Evolutionary conservation across 2,888 invertebrate species (phyloP), one percentile per base, ranked within the genome.

Genomic region (Apamea crenata): DNA sequence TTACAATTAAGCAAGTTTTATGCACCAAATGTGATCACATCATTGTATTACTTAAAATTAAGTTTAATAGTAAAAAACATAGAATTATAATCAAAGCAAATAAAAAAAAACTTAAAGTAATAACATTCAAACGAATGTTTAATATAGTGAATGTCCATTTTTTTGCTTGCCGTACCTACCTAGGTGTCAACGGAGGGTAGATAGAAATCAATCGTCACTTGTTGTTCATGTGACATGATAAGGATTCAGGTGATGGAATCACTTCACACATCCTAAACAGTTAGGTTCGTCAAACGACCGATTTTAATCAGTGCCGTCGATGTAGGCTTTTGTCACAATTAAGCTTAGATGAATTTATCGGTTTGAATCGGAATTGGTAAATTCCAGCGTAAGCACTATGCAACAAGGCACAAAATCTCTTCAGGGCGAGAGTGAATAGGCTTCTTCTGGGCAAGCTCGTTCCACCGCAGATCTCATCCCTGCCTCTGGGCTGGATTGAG

Each of bases 171-270:
- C 21, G 29, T 56, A 71, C 65, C 2, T 47, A n/a, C 25, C 25
- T 3, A 53, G 2, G 21, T 40, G 66, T 71, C 73, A 67, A 81
- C 66, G 8, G 59, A 68, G 18, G 65, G 70, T 80, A 40, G 59
- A 63, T 50, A 50, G 2, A 80, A 65, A 71, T 80, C 70, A 71
- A 81, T 80, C 66, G 66, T 21, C 50, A 53, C 50, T n/a, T 44
- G 40, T 36, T 56, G 36, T 32, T 40, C 36, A 63, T 32, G 47
- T 65, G 56, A 69, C 80, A 18, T 47, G 67, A 50, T 59, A 72
- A 59, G n/a, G 63, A 74, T 56, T 63, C n/a, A 65, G 36, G 68
- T 61, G 61, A 56, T 21, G 63, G 36, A 40, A 40, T 74, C 44
- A 56, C 47, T 47, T 21, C 36, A 59, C 25, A 74, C 47, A 32